Evolutionary conservation across 1,140 invertebrate genomes (phyloP).

Genomic region (Dendrolimus punctatus): DNA sequence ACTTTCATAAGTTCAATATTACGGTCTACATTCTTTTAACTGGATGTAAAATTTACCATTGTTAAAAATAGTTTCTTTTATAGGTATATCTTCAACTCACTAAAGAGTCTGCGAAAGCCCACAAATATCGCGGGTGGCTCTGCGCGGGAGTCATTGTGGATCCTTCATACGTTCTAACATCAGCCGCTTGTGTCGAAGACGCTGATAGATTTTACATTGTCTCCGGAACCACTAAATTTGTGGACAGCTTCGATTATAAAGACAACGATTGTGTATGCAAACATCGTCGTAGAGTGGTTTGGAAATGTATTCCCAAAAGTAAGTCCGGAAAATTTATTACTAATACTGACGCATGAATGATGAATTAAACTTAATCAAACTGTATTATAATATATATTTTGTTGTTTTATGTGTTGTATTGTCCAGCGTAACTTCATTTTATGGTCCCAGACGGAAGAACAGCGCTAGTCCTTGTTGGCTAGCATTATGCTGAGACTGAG

Average conservation of each 20-base stretch:
- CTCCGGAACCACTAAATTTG: conserved; percentile 55
- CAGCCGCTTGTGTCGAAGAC: conserved; percentile 60
- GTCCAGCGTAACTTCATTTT: too few relatives aligned
- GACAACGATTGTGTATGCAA: conserved; percentile 52
- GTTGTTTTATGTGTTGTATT: too few relatives aligned
- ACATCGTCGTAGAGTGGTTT: conserved; percentile 50
- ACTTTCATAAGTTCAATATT: too few relatives aligned
- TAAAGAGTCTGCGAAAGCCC: conserved; percentile 55
- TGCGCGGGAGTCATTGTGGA: conserved; percentile 58
- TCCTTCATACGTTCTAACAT: conserved; percentile 45
- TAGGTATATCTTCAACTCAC: conserved; percentile 60
- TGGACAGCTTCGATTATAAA: conserved; percentile 58
- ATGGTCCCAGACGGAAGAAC: too few relatives aligned
- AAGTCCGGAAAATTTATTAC: too few relatives aligned
- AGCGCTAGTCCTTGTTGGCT: too few relatives aligned
- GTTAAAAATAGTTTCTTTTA: neutral
- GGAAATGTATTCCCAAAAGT: conserved; percentile 67
- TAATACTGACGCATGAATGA: too few relatives aligned
- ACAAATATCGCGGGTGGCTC: conserved; percentile 56
- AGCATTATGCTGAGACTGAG: too few relatives aligned
- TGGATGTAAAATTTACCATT: too few relatives aligned
- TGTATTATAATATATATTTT: too few relatives aligned
- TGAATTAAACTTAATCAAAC: too few relatives aligned
- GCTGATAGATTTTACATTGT: conserved; percentile 60
- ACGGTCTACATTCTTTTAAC: too few relatives aligned